Conservation (phyloP, 2,888 invertebrate genomes). For the Venustoraphidia nigricollis region DNA sequence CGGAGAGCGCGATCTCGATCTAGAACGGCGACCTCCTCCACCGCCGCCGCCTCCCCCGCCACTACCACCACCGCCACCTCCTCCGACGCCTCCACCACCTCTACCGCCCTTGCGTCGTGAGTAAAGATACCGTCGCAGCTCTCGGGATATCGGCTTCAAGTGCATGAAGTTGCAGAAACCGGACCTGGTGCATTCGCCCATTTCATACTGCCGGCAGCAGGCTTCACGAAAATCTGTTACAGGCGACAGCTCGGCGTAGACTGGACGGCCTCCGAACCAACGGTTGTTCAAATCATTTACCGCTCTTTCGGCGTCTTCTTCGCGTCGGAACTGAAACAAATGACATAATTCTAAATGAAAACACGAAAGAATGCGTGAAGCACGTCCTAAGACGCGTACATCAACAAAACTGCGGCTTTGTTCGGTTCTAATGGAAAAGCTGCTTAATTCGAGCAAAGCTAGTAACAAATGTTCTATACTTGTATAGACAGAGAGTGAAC, state of each 20-base stretch:
- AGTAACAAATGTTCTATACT: too few relatives aligned
- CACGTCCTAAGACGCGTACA: too few relatives aligned
- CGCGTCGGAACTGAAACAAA: slow-evolving; percentile 64
- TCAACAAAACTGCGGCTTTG: too few relatives aligned
- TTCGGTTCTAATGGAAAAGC: too few relatives aligned
- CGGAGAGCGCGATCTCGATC: slow-evolving; percentile 35
- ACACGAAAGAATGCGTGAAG: too few relatives aligned
- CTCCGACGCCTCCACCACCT: slow-evolving; percentile 19
- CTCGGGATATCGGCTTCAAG: slow-evolving; percentile 93
- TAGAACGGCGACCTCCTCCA: slow-evolving; percentile 34
- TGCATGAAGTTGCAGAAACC: slow-evolving; percentile 99
- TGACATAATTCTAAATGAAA: too few relatives aligned
- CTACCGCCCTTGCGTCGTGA: slow-evolving; percentile 46
- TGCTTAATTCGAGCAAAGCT: too few relatives aligned
- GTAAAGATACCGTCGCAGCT: slow-evolving; percentile 71
- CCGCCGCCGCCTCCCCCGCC: slow-evolving; percentile 21
- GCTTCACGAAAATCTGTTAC: slow-evolving; percentile 99
- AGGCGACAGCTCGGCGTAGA: slow-evolving; percentile 95
- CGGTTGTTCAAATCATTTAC: slow-evolving; percentile 95
- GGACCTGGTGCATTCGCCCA: slow-evolving; percentile 97
- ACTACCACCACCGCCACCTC: slow-evolving; percentile 20
- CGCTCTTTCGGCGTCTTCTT: slow-evolving; percentile 97
- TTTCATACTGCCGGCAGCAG: slow-evolving; percentile 98
- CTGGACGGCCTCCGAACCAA: slow-evolving; percentile 97
- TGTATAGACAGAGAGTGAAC: too few relatives aligned